Percentiles rank a stretch among this genome's conserved stretches.
These are phyloP conservation scores for Eunapius fragilis DNA, from an alignment of 37 sponge, comb jelly and placozoan species.

Conservation along the genomic window DNA sequence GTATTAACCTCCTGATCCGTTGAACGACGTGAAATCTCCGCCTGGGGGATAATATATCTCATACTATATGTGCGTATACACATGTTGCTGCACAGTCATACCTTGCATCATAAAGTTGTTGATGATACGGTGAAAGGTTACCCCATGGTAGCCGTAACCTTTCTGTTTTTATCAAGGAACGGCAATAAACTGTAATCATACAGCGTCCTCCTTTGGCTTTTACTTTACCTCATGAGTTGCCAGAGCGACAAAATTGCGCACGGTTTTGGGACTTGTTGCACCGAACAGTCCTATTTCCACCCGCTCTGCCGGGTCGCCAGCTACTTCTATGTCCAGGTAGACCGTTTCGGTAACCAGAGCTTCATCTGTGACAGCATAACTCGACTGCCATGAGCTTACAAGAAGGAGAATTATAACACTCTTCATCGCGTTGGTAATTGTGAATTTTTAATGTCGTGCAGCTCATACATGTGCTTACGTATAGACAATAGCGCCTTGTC, in stretches of 20 bases:
- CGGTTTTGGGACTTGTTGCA: conserved; percentile 81
- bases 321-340: conserved; percentile 72
- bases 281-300: conserved; percentile 80
- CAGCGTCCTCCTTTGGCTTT: background rate
- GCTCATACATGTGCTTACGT: too few species aligned
- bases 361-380: conserved; percentile 5
- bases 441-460: too few species aligned
- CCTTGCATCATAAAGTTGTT: conserved; percentile 88
- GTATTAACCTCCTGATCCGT: conserved; percentile 70
- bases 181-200: background rate
- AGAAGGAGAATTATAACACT: too few species aligned
- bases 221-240: conserved; percentile 65
- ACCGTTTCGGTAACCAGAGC: conserved; percentile 81
- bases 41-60: conserved; percentile 15
- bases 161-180: conserved; percentile 28
- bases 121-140: conserved; percentile 70
- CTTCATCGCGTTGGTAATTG: too few species aligned
- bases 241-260: conserved; percentile 78
- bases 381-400: too few species aligned
- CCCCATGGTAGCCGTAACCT: conserved; percentile 64
- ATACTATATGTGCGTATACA: background rate
- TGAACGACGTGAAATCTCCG: conserved; percentile 71
- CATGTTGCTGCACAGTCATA: too few species aligned
- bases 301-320: conserved; percentile 35
- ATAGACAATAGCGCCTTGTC: too few species aligned